phyloP scores from a whole-genome alignment of 2,797 vertebrate species.

The Acipenser transmontanus region DNA sequence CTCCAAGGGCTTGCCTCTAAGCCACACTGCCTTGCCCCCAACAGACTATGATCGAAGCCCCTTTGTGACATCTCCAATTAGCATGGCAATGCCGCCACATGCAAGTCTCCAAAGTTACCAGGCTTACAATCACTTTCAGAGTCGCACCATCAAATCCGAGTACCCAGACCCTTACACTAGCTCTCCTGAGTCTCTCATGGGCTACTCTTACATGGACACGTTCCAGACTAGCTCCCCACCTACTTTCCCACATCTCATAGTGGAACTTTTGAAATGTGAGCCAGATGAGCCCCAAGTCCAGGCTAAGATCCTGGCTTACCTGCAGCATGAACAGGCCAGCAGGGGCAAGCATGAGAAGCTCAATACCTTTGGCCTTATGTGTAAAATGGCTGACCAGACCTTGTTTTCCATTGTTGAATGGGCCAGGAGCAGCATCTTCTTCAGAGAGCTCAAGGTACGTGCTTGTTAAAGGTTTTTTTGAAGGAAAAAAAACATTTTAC shows the following conservation, averaged over 20 bases:
- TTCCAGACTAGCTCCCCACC: constrained; percentile 85
- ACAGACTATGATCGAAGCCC: constrained; percentile 95
- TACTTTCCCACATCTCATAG: constrained; percentile 87
- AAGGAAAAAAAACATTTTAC: too few relatives aligned
- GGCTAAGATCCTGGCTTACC: constrained; percentile 85
- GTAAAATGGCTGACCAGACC: constrained; percentile 98
- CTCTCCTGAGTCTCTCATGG: constrained; percentile 94
- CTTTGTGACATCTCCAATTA: constrained; percentile 93
- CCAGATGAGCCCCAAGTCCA: constrained; percentile 94
- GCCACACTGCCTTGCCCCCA: constrained; percentile 88
- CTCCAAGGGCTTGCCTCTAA: constrained; percentile 92
- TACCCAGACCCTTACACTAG: constrained; percentile 95
- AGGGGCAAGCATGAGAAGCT: constrained; percentile 91
- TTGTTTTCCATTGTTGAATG: constrained; percentile 98
- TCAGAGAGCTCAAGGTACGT: constrained; percentile 94
- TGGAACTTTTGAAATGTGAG: constrained; percentile 96
- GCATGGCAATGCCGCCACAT: constrained; percentile 92
- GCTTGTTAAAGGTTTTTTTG: background rate
- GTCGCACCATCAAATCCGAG: constrained; percentile 95
- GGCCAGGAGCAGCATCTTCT: constrained; percentile 97
- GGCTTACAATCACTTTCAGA: constrained; percentile 86
- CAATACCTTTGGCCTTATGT: constrained; percentile 96
- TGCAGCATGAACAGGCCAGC: constrained; percentile 93
- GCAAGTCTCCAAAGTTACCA: constrained; percentile 93
- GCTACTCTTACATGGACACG: constrained; percentile 86